Percentiles rank a stretch among this genome's conserved stretches.
Conservation (phyloP, 2,797 vertebrate species). For the Chaetophractus vellerosus region DNA sequence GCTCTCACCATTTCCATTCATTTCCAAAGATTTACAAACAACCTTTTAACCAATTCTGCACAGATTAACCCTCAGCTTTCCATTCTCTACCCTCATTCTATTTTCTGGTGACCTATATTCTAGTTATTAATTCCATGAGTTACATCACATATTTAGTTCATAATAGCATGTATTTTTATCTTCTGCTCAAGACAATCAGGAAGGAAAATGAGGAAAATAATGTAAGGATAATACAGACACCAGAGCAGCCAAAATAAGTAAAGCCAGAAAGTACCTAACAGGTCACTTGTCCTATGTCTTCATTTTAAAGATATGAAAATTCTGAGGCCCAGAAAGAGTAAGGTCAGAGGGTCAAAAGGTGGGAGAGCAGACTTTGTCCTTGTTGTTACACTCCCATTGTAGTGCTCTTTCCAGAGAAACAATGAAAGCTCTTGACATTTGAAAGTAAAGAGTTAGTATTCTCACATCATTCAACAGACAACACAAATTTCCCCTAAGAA, state of each 20-base stretch:
- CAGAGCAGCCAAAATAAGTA: neutral
- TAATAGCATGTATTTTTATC: too few species aligned
- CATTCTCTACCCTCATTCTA: too few species aligned
- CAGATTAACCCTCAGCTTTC: too few species aligned
- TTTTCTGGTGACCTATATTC: too few species aligned
- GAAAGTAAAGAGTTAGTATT: neutral
- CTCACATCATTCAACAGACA: neutral
- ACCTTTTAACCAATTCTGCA: too few species aligned
- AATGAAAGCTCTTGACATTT: neutral
- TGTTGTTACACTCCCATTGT: neutral
- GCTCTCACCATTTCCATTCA: too few species aligned
- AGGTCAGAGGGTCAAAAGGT: neutral
- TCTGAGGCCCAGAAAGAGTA: neutral
- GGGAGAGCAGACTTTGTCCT: neutral
- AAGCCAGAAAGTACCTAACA: neutral
- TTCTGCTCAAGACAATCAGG: neutral
- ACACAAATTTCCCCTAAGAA: conserved; percentile 50
- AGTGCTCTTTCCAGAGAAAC: neutral
- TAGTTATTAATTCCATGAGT: too few species aligned
- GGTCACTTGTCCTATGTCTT: neutral
- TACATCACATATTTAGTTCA: too few species aligned
- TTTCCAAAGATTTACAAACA: too few species aligned
- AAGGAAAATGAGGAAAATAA: neutral
- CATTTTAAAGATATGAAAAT: conserved; percentile 47
- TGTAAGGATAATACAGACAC: neutral